Base-by-base conservation (phyloP, 2,888 invertebrate genomes). In the Bembecia ichneumoniformis region DNA sequence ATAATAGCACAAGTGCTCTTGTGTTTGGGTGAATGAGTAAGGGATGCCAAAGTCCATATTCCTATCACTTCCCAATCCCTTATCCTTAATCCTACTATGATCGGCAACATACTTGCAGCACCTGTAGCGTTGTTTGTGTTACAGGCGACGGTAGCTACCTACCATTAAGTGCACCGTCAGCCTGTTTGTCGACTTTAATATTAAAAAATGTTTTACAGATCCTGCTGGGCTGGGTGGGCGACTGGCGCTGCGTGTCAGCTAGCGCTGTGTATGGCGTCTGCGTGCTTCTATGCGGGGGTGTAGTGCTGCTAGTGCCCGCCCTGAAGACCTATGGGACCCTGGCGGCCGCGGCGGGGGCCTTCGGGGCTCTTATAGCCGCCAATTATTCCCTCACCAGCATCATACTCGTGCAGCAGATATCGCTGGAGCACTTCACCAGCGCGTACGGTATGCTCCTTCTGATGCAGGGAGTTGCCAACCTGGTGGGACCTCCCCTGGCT, bases 321-420 rank as follows among this genome's bases (percentile, higher is more conserved):
- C 81, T 91, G 28, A 62, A 49, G 1, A 43, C 69, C 1, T 94
- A 93, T 77, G 70, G 77, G 49, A 78, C 87, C 3, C 81, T 94
- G 44, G 91, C 91, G 50, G 73, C 89, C 0, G 86, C 92, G 0
- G 88, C 93, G 17, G 95, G 93, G n/a, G 89, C 92, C 28, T 97
- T 96, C 83, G 97, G 97, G 1, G 91, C 96, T 57, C 93, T 94
- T 77, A 95, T 97, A 62, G 95, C 96, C 20, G 96, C 96, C 52
- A 97, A 97, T 84, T 97, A 96, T 83, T 93, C 96, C 2, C 89
- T 97, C 43, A 96, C 96, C 16, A 94, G 95, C 67, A 95, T 96
- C 64, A 96, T 97, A 56, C 89, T 97, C 51, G 96, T 97, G 51
- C 93, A 97, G 71, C 89, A 96, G 71, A 94, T 97, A 57, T 94